Conservation (phyloP, 2,888 invertebrate genomes). For the Plutella xylostella region DNA sequence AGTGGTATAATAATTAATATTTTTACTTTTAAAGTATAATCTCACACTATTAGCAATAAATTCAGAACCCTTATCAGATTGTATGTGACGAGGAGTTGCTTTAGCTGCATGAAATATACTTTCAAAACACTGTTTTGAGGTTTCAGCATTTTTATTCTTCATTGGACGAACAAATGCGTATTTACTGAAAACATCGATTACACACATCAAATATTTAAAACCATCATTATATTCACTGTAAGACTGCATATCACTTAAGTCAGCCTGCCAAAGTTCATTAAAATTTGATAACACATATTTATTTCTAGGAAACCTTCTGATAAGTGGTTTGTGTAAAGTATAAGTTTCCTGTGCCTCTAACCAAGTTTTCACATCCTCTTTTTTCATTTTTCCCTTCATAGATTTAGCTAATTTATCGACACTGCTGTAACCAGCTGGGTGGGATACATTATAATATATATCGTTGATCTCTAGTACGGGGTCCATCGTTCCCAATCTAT, state of each 20-base stretch:
- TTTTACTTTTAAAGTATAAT: conserved; percentile 15
- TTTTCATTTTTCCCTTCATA: conserved; percentile 20
- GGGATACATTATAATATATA: conserved; percentile 20
- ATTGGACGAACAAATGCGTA: conserved; percentile 17
- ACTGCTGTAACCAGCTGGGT: conserved; percentile 22
- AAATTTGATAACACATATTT: conserved; percentile 19
- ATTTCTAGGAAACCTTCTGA: conserved; percentile 14
- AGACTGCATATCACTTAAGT: conserved; percentile 17
- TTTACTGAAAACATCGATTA: conserved; percentile 21
- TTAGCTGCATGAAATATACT: conserved; percentile 19
- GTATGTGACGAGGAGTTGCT: conserved; percentile 14
- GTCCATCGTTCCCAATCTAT: conserved; percentile 25
- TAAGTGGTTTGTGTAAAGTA: conserved; percentile 20
- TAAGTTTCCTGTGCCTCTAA: conserved; percentile 20
- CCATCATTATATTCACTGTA: conserved; percentile 18
- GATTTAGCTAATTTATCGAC: conserved; percentile 16
- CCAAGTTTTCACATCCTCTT: conserved; percentile 17
- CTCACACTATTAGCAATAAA: conserved; percentile 19
- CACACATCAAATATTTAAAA: conserved; percentile 19
- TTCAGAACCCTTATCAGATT: conserved; percentile 20
- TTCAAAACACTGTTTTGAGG: conserved; percentile 18
- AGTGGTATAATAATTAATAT: conserved; percentile 18
- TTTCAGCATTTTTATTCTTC: conserved; percentile 18
- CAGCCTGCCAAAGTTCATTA: conserved; percentile 18
- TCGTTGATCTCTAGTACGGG: conserved; percentile 22